phyloP scores from a whole-genome alignment of 2,797 vertebrate genomes.

The Coluber constrictor region DNA sequence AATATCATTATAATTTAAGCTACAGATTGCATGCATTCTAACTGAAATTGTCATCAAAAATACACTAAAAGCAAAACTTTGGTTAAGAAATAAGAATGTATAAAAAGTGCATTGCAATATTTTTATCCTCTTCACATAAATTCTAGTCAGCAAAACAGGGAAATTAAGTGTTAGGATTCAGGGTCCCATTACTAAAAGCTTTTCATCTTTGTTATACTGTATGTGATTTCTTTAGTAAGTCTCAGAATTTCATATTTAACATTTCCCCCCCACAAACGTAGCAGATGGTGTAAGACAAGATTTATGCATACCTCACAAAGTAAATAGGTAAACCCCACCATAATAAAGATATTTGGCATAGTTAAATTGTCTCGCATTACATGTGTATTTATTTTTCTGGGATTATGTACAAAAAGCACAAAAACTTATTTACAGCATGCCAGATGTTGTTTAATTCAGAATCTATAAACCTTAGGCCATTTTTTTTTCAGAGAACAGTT shows the following conservation, averaged over 20 bases:
- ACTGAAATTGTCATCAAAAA: not conserved
- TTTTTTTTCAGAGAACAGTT: not conserved
- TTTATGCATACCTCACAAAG: slow-evolving; percentile 19
- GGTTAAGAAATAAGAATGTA: not conserved
- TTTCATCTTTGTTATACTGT: slow-evolving; percentile 26
- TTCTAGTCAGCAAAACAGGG: slow-evolving; percentile 8
- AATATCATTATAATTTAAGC: not conserved
- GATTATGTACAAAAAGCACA: not conserved
- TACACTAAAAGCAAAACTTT: not conserved
- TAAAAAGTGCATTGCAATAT: slow-evolving; percentile 7
- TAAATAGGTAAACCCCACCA: slow-evolving; percentile 18
- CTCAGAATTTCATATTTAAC: slow-evolving; percentile 32
- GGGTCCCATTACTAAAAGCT: not conserved
- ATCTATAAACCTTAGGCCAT: not conserved
- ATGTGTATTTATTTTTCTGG: slow-evolving; percentile 6
- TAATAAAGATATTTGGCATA: slow-evolving; percentile 20
- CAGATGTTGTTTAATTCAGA: not conserved
- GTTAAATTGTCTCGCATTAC: slow-evolving; percentile 9
- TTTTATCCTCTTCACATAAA: not conserved
- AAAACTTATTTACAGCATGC: not conserved
- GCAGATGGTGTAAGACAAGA: slow-evolving; percentile 24
- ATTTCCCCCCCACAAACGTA: slow-evolving; percentile 11
- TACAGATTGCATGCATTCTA: not conserved
- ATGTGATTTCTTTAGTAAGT: slow-evolving; percentile 11
- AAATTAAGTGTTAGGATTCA: slow-evolving; percentile 13